Evolutionary conservation across 1,140 invertebrate species (phyloP), one percentile per base, ranked within the genome.

Genomic region (Brachionus koreanus): DNA sequence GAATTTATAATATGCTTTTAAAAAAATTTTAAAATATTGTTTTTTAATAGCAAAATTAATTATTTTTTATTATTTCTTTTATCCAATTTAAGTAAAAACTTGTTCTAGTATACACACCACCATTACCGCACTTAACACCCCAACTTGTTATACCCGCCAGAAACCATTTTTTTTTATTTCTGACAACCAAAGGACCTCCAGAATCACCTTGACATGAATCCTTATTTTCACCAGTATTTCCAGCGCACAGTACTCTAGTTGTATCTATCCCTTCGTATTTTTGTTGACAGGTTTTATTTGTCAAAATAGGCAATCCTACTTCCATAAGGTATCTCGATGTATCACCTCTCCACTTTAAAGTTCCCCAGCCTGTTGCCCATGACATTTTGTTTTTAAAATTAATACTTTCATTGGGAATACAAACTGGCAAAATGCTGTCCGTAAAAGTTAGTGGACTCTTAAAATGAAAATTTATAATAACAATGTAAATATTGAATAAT

Each of bases 151-250:
- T 46, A 6, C 81, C 81, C 13, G 61, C 81, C 12, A 69, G n/a
- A 13, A 37, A 67, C 23, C 35, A 82, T 72, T 42, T 43, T 35
- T 9, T 6, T 33, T 39, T 16, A 46, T 16, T 12, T 19, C 16
- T 0, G 23, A 29, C 6, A 19, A 63, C 37, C 25, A 82, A 42
- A 23, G 77, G 77, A 63, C 77, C 77, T 9, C 77, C 77, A 19
- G 57, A 65, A 67, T 82, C 77, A 42, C 77, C 77, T 42, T 74
- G 81, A 37, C 81, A 82, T n/a, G 81, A 29, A 69, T 82, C 81
- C 35, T 29, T 52, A 74, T 43, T 46, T 1, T 6, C 13, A 29
- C 35, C 35, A 23, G 5, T 33, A 16, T 35, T n/a, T 7, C 81
- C 81, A 35, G 81, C 61, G 67, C 81, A 82, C 4, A 82, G 0